Evolutionary conservation across 2,888 invertebrate species (phyloP).

Genomic region (Chrysomela aeneicollis): DNA sequence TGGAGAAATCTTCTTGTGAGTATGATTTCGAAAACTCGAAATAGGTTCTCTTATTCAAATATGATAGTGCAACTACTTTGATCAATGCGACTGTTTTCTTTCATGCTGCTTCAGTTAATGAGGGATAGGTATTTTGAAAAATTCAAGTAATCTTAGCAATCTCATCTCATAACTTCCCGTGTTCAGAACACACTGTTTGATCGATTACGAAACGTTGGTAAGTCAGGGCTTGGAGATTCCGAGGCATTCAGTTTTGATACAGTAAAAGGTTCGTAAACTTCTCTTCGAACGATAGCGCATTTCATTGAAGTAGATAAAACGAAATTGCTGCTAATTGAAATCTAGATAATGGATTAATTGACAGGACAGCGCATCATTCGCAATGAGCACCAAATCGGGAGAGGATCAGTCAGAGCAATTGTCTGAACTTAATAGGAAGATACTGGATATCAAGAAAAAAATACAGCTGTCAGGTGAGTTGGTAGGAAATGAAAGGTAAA

Average conservation of each 20-base stretch:
- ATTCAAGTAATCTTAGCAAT: too few species aligned
- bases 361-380: slow-evolving; percentile 24
- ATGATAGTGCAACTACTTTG: too few species aligned
- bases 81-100: too few species aligned
- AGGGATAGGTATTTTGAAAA: too few species aligned
- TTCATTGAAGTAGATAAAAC: slow-evolving; percentile 29
- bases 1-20: too few species aligned
- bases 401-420: slow-evolving; percentile 62
- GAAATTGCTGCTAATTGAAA: slow-evolving; percentile 45
- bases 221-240: neutral
- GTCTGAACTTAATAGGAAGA: slow-evolving; percentile 75
- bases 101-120: too few species aligned
- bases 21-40: too few species aligned
- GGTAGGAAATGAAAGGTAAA: neutral
- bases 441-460: slow-evolving; percentile 85
- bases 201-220: slow-evolving; percentile 9
- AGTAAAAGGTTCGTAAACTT: slow-evolving; percentile 8
- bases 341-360: slow-evolving; percentile 47
- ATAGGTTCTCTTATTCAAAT: too few species aligned
- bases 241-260: slow-evolving; percentile 7
- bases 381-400: slow-evolving; percentile 62
- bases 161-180: neutral
- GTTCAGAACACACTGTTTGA: slow-evolving; percentile 18
- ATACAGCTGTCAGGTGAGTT: slow-evolving; percentile 79
- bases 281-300: slow-evolving; percentile 6